Evolutionary conservation across 2,113 vertebrate species (phyloP), one percentile per base, ranked within the genome.

Genomic region (Megalops atlanticus): DNA sequence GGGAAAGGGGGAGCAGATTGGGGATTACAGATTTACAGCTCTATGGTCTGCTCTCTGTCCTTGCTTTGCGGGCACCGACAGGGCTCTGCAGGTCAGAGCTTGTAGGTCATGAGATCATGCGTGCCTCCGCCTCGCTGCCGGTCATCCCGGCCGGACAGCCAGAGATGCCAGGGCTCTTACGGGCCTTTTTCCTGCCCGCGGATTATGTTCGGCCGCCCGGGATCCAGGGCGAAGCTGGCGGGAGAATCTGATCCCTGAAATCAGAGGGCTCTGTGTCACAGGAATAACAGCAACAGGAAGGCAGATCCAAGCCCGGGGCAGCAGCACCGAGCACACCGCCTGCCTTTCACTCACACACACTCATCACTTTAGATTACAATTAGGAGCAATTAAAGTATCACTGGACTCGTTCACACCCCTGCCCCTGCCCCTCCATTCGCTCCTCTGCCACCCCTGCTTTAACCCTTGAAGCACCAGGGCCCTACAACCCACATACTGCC

Each of bases 211-310:
- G 58, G 82, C 87, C 91, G 84, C 75, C 86, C 85, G 87, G 89
- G 81, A 89, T 89, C 80, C 85, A n/a, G 80, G 92, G 86, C 86
- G 88, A 70, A 87, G 35, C 87, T 92, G 89, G 89, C 84, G 84
- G 58, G 58, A 82, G 74, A 83, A 84, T 78, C 83, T 82, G 86
- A 89, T 85, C 87, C 69, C 82, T 84, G 87, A 92, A 90, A 87
- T 82, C 80, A 33, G 80, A 90, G 58, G 81, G 70, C 82, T 88
- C 78, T 81, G 84, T 82, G 84, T 82, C 82, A 85, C 83, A 81
- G 88, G 86, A 92, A 88, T 88, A 89, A 89, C 73, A 80, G 81
- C 90, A 87, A 87, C 80, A 89, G 86, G 77, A 92, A 91, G 85
- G 31, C 83, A 90, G 82, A 82, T 84, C 47, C 82, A 69, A 1